phyloP scores from a whole-genome alignment of 2,113 vertebrate species.

The Thermophis baileyi region DNA sequence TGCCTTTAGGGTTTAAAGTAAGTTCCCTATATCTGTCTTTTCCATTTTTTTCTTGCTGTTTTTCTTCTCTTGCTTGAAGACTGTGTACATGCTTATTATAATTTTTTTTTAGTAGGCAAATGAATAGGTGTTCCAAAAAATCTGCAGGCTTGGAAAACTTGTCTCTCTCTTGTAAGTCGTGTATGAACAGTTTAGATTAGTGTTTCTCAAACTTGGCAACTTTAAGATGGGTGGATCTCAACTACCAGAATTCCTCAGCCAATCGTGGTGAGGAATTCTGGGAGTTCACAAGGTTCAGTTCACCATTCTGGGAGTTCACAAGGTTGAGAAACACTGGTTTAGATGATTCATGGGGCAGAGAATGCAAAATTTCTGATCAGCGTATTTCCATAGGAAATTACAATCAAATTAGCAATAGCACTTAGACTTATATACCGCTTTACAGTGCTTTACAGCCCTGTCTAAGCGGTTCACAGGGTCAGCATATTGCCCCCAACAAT shows the following conservation, averaged over 20 bases:
- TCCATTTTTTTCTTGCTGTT: neutral
- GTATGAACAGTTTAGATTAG: constrained; percentile 29
- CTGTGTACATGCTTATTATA: neutral
- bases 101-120: neutral
- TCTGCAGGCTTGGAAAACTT: constrained; percentile 45
- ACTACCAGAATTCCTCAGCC: neutral
- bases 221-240: neutral
- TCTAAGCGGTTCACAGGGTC: too few relatives aligned
- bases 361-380: constrained; percentile 10
- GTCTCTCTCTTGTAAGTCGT: constrained; percentile 43
- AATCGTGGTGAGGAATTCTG: neutral
- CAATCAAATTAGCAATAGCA: too few relatives aligned
- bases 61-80: neutral
- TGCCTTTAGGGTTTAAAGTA: neutral
- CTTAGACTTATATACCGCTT: too few relatives aligned
- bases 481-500: too few relatives aligned
- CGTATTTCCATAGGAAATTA: constrained; percentile 16
- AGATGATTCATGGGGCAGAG: constrained; percentile 40
- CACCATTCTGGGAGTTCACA: neutral
- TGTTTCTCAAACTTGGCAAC: neutral
- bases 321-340: neutral
- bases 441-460: too few relatives aligned
- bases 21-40: neutral
- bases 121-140: constrained; percentile 3
- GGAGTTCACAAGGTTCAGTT: neutral